These are phyloP conservation scores for Marisa cornuarietis DNA, from an alignment of 1,140 invertebrate genomes.

Conservation along the genomic window DNA sequence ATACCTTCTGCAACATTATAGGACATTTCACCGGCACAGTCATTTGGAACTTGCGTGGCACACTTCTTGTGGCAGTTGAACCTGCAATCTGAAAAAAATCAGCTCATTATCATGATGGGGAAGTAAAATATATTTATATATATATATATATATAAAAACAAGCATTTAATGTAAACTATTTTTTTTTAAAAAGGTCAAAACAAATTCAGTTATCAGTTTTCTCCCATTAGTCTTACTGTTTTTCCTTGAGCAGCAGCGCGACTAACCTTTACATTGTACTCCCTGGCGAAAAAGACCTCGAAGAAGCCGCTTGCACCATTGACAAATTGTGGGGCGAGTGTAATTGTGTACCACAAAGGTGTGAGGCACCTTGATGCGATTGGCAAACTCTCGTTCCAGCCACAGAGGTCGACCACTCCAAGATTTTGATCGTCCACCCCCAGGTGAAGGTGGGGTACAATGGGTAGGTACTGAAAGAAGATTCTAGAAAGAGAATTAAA, in stretches of 20 bases:
- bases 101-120: too few species aligned
- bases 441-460: slow-evolving; percentile 44
- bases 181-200: background rate
- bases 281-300: slow-evolving; percentile 97
- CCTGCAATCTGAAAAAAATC: slow-evolving; percentile 80
- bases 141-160: too few species aligned
- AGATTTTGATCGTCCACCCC: slow-evolving; percentile 74
- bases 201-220: background rate
- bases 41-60: slow-evolving; percentile 91
- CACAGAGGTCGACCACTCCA: slow-evolving; percentile 79
- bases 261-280: slow-evolving; percentile 85
- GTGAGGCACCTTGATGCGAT: slow-evolving; percentile 81
- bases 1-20: slow-evolving; percentile 61
- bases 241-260: background rate
- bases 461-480: slow-evolving; percentile 46
- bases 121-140: too few species aligned
- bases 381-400: slow-evolving; percentile 78
- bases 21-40: slow-evolving; percentile 87
- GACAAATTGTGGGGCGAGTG: slow-evolving; percentile 94
- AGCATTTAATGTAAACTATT: background rate
- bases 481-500: slow-evolving; percentile 36
- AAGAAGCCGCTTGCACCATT: slow-evolving; percentile 93
- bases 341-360: slow-evolving; percentile 83
- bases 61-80: slow-evolving; percentile 99
- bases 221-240: background rate